A percentile compares a stretch with the other conserved stretches of the same genome.
phyloP scores from a whole-genome alignment of 2,888 invertebrate genomes.

The Dione vanillae region DNA sequence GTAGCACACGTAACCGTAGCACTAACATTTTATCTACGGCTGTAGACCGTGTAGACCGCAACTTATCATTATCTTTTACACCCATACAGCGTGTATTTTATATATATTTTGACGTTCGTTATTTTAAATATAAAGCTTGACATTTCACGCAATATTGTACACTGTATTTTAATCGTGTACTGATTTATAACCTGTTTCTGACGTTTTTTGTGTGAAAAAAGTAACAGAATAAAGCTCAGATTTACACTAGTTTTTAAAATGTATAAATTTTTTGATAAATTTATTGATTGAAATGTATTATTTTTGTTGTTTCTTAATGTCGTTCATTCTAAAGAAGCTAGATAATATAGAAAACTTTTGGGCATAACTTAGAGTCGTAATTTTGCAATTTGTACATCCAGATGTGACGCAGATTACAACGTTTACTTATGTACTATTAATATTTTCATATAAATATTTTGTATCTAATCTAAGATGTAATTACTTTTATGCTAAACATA shows the following conservation, averaged over 20 bases:
- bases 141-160: not conserved
- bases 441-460: not conserved
- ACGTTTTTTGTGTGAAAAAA: constrained; percentile 1
- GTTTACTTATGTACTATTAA: not conserved
- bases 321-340: too few relatives aligned
- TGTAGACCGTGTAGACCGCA: constrained; percentile 11
- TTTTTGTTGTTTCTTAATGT: too few relatives aligned
- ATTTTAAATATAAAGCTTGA: constrained; percentile 11
- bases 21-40: constrained; percentile 6
- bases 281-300: too few relatives aligned
- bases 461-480: not conserved
- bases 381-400: too few relatives aligned
- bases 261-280: not conserved
- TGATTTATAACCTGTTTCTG: constrained; percentile 11
- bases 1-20: constrained; percentile 18
- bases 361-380: too few relatives aligned
- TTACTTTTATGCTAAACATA: not conserved
- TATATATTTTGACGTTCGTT: constrained; percentile 6
- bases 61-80: constrained; percentile 13
- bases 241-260: not conserved
- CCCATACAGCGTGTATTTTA: constrained; percentile 9
- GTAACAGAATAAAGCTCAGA: not conserved
- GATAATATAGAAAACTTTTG: too few relatives aligned
- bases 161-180: constrained; percentile 8
- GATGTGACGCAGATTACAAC: too few relatives aligned